These are phyloP conservation scores for Artibeus lituratus DNA, from an alignment of 2,797 vertebrate species.

Conservation along the genomic window DNA sequence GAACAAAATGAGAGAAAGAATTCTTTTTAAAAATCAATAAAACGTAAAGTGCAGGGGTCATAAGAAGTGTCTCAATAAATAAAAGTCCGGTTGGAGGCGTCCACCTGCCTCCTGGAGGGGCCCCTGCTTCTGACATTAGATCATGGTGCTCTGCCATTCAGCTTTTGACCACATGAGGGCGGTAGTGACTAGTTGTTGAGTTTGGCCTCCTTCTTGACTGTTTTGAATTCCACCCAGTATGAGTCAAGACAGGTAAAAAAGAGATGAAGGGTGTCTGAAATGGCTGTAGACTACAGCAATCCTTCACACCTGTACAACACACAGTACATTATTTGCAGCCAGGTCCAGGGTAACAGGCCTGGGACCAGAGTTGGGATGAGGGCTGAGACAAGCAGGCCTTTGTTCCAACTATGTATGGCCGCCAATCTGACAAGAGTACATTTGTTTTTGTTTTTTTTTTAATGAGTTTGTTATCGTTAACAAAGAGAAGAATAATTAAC, in stretches of 20 bases:
- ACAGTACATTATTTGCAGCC: not conserved
- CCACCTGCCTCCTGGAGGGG: no score
- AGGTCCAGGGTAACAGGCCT: not conserved
- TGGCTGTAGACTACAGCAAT: not conserved
- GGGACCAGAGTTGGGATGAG: not conserved
- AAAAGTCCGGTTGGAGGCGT: not conserved
- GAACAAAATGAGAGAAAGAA: not conserved
- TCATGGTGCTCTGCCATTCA: not conserved
- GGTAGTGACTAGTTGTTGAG: not conserved
- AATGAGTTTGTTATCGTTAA: not conserved
- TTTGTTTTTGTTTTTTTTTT: not conserved
- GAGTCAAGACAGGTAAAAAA: not conserved
- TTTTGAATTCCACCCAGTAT: not conserved
- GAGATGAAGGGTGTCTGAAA: not conserved
- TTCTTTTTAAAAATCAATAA: not conserved
- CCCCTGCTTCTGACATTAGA: fast-evolving
- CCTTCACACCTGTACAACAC: fast-evolving
- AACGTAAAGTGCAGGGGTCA: not conserved
- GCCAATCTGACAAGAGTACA: not conserved
- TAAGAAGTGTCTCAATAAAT: not conserved
- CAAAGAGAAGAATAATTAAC: not conserved
- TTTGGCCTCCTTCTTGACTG: not conserved
- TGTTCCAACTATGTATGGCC: not conserved
- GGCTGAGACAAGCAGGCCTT: not conserved
- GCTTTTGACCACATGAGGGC: not conserved